Conservation (phyloP, 2,888 invertebrate species). For the Leucoma salicis region DNA sequence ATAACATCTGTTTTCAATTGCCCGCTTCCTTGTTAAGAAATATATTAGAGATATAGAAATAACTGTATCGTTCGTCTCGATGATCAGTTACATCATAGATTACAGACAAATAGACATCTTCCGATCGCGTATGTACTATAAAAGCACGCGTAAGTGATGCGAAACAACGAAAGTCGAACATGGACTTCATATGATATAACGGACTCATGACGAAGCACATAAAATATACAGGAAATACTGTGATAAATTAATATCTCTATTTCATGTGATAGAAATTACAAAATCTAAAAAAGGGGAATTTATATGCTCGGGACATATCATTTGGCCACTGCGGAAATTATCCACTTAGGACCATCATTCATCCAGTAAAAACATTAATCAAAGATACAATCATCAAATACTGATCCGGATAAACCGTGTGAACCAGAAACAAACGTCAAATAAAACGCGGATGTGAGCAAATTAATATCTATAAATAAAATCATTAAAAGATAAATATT, state of each 20-base stretch:
- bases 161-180: constrained; percentile 42
- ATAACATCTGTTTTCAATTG: constrained; percentile 3
- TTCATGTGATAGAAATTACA: constrained; percentile 18
- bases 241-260: background rate
- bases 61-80: constrained; percentile 21
- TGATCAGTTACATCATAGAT: constrained; percentile 30
- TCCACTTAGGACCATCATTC: constrained; percentile 4
- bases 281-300: constrained; percentile 20
- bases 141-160: constrained; percentile 35
- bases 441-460: constrained; percentile 46
- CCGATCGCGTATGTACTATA: constrained; percentile 36
- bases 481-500: constrained; percentile 23
- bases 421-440: constrained; percentile 41
- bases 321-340: background rate
- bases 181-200: constrained; percentile 42
- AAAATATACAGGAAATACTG: background rate
- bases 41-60: constrained; percentile 6
- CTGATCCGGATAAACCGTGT: constrained; percentile 37
- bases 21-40: constrained; percentile 7
- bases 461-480: constrained; percentile 33
- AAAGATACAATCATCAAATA: constrained; percentile 18
- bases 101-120: constrained; percentile 39
- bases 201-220: constrained; percentile 26
- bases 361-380: constrained; percentile 8
- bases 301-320: constrained; percentile 9